Base-by-base conservation (phyloP, 2,888 invertebrate genomes). In the Drosophila putrida region DNA sequence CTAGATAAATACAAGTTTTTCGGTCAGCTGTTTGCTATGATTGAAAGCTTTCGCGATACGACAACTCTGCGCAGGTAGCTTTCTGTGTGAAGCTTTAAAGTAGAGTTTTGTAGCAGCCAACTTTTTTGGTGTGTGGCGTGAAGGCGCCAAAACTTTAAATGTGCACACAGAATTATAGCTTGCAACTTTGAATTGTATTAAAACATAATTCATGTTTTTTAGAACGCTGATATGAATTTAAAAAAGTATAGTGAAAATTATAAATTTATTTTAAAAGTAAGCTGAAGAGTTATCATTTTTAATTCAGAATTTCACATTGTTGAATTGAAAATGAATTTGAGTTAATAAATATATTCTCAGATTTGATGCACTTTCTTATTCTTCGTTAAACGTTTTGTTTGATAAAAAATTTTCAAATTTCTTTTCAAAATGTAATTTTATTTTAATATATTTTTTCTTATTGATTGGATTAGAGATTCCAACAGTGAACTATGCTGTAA, bases 1-100 rank as follows among this genome's bases (percentile, higher is more conserved):
- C 62, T 77, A 85, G 86, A 82, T 82, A 85, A 86, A 82, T 82
- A 82, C 83, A 67, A 63, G 80, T 80, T 82, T 77, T 58, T 39
- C 31, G 20, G 39, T 15, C 80, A 80, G 84, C 84, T 80, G 82
- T 64, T 73, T 15, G 4, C 36, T 13, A 13, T 11, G 36, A 8
- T 25, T 5, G 2, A 50, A 49, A 78, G 71, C 80, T 80, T 49
- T 46, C 1, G 8, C n/a, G 9, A 20, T 20, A 33, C 59, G 58
- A 46, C 69, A 69, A 57, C 78, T 62, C 78, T 57, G 57, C 33
- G 39, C 39, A 49, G 41, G 6, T 15, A 65, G 75, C 82, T 74
- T 70, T 59, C 27, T 13, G 1, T 38, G 10, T 15, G 0, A 31
- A 66, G 66, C 64, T 67, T 46, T 60, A 3, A 4, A 27, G 4